Percentiles rank a stretch among this genome's conserved stretches.
These are phyloP conservation scores for Flexamia atlantica DNA, from an alignment of 2,888 invertebrate genomes.

Conservation along the genomic window DNA sequence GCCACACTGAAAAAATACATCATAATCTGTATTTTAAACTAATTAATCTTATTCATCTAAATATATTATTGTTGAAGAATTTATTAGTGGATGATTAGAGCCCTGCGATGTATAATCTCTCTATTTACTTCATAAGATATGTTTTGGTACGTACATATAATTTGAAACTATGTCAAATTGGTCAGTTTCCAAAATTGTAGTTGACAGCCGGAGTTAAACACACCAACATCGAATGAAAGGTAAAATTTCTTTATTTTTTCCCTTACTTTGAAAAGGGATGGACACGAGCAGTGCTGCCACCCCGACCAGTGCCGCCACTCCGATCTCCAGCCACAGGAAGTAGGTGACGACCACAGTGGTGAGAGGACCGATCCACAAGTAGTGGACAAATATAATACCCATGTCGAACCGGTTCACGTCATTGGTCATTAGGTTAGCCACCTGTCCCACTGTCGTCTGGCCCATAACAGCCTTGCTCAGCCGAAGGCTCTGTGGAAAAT, in stretches of 20 bases:
- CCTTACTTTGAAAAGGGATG: slow-evolving; percentile 85
- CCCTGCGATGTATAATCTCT: too few species aligned
- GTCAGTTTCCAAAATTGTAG: too few species aligned
- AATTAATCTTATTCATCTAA: too few species aligned
- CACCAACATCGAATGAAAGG: too few species aligned
- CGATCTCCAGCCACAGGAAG: slow-evolving; percentile 82
- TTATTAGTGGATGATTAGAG: too few species aligned
- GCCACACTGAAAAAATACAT: slow-evolving; percentile 77
- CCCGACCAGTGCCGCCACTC: slow-evolving; percentile 83
- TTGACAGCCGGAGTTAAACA: too few species aligned
- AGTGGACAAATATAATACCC: slow-evolving; percentile 92
- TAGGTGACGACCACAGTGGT: slow-evolving; percentile 87
- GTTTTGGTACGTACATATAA: too few species aligned
- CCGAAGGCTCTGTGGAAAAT: slow-evolving; percentile 81
- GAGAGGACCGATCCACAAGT: slow-evolving; percentile 93
- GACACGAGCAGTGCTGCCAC: slow-evolving; percentile 84
- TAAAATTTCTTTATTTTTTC: too few species aligned
- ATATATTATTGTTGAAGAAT: too few species aligned
- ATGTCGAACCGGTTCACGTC: slow-evolving; percentile 96
- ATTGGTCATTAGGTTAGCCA: slow-evolving; percentile 88
- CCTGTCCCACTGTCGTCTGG: slow-evolving; percentile 87
- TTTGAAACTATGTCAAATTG: too few species aligned
- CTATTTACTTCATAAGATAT: too few species aligned
- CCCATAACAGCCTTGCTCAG: slow-evolving; percentile 89
- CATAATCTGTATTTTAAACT: too few species aligned